Conservation (phyloP, 1,140 invertebrate genomes). For the Dendroctonus valens region DNA sequence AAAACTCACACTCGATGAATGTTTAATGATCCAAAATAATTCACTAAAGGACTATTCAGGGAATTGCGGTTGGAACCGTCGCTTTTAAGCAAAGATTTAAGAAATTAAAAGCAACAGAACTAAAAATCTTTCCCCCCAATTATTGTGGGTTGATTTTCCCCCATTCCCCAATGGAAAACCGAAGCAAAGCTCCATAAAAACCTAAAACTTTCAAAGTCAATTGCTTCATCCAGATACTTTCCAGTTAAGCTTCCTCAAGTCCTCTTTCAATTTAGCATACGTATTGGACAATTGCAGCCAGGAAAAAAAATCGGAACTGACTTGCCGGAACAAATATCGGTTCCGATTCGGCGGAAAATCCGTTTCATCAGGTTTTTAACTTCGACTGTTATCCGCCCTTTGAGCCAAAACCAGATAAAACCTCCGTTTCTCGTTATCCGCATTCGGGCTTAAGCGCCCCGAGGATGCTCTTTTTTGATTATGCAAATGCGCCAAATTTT, state of each 20-base stretch:
- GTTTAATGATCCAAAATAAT: too few relatives aligned
- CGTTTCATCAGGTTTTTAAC: background rate
- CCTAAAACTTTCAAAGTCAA: too few relatives aligned
- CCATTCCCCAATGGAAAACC: too few relatives aligned
- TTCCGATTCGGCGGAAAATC: background rate
- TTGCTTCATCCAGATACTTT: background rate
- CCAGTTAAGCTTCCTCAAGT: background rate
- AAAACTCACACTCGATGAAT: too few relatives aligned
- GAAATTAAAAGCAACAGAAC: too few relatives aligned
- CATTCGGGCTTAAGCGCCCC: constrained; percentile 3
- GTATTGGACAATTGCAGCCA: background rate
- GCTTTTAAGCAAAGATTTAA: too few relatives aligned
- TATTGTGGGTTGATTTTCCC: too few relatives aligned
- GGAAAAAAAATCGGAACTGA: too few relatives aligned
- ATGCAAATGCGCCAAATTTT: constrained; percentile 3
- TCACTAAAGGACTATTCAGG: too few relatives aligned
- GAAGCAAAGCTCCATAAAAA: too few relatives aligned
- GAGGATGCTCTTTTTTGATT: background rate
- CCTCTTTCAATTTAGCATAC: background rate
- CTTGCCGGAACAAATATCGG: background rate
- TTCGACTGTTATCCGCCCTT: background rate
- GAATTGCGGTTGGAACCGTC: too few relatives aligned
- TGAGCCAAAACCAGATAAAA: constrained; percentile 1
- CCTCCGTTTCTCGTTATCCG: constrained; percentile 1
- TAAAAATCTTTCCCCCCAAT: too few relatives aligned